Evolutionary conservation across 2,888 invertebrate species (phyloP), one percentile per base, ranked within the genome.

Genomic region (Meteorus cinctellus): DNA sequence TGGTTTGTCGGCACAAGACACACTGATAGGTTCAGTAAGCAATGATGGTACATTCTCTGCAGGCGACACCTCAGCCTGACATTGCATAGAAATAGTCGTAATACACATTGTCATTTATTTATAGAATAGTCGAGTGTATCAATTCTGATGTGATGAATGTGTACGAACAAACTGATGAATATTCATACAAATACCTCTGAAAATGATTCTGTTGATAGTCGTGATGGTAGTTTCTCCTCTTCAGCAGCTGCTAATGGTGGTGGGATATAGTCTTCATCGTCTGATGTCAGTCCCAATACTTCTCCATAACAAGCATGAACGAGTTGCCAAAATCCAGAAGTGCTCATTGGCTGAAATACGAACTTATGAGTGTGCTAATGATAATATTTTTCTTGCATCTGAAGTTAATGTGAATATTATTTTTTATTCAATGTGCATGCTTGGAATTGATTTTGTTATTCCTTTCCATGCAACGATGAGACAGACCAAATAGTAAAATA

Each of bases 251-350:
- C 76, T 74, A 84, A 79, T 4, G 86, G 84, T 14, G 95, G 94
- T 80, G 93, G 92, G 81, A 93, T 92, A 87, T 95, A 96, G 85
- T 95, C 95, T 90, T 98, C 98, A 91, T 98, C 97, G 89, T 97
- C 97, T 72, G 96, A 96, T 66, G 97, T 97, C 87, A 98, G 92
- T 63, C 98, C 98, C 82, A 98, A 91, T 91, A 98, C 97, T 86
- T 96, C 96, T 71, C 98, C 98, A 91, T 98, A 98, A 87, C 95
- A 96, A 85, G 95, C 94, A 91, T 97, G 98, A 79, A 98, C 96
- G 94, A 92, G 91, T 82, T 91, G 91, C 93, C 93, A 93, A 87
- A 93, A 89, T 86, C 93, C 93, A 79, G 91, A 90, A 77, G 90
- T 90, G 72, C 90, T 90, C 91, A 93, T 91, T 62, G 91, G 91